These are phyloP conservation scores for Limnodromus scolopaceus DNA, from an alignment of 2,797 vertebrate genomes.

Conservation along the genomic window DNA sequence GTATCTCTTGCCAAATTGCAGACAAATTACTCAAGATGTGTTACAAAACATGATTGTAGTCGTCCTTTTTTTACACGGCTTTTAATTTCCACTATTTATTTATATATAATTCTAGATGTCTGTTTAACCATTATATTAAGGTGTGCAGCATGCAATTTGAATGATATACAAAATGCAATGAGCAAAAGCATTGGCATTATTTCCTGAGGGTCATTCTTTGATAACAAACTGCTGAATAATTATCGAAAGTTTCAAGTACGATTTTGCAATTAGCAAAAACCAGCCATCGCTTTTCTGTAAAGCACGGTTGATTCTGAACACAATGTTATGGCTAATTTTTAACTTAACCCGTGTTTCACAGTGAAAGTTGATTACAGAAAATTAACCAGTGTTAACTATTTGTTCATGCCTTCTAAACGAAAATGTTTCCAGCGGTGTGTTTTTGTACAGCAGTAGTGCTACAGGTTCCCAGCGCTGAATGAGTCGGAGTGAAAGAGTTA, in stretches of 20 bases:
- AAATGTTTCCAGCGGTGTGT: not conserved
- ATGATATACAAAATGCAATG: not conserved
- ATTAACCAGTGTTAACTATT: not conserved
- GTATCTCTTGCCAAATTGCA: not conserved
- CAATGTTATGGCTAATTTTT: not conserved
- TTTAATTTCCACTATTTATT: not conserved
- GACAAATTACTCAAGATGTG: not conserved
- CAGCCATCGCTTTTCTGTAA: not conserved
- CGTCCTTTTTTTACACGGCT: not conserved
- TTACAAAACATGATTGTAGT: not conserved
- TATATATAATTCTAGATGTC: not conserved
- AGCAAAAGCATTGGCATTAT: not conserved
- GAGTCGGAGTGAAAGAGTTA: not conserved
- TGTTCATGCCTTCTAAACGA: not conserved
- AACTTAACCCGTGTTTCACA: fast-evolving
- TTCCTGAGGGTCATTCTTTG: not conserved
- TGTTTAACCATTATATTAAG: not conserved
- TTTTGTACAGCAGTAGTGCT: not conserved
- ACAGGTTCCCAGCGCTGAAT: not conserved
- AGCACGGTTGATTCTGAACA: not conserved
- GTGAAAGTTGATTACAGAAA: not conserved
- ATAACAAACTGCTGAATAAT: not conserved
- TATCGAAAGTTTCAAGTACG: not conserved
- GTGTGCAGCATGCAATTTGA: fast-evolving
- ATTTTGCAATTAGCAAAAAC: not conserved